A percentile compares a stretch with the other conserved stretches of the same genome.
phyloP scores from a whole-genome alignment of 2,113 vertebrate genomes.

The Saccopteryx leptura region DNA sequence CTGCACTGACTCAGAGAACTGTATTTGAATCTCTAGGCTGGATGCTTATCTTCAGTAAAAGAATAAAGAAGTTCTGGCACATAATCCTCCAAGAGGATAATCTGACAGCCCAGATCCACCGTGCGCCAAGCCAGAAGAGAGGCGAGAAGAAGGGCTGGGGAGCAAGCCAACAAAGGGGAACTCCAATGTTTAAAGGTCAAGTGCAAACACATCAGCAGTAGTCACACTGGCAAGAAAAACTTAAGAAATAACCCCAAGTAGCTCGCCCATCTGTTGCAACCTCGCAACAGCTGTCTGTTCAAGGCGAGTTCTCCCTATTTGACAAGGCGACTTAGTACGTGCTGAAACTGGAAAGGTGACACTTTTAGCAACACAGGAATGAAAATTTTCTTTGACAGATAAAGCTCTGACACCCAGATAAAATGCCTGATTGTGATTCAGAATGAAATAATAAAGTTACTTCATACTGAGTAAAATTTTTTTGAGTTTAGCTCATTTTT shows the following conservation, averaged over 20 bases:
- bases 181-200: not conserved
- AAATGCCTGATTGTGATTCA: conserved; percentile 1
- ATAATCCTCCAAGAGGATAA: not conserved
- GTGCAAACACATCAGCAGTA: not conserved
- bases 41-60: not conserved
- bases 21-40: not conserved
- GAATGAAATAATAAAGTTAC: not conserved
- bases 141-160: not conserved
- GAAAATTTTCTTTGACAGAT: not conserved
- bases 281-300: not conserved
- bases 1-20: not conserved
- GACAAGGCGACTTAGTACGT: not conserved
- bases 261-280: not conserved
- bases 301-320: not conserved
- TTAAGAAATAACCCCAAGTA: not conserved
- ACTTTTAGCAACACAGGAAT: conserved; percentile 14
- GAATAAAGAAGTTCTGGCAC: not conserved
- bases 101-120: not conserved
- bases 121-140: not conserved
- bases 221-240: not conserved
- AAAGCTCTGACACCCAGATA: not conserved
- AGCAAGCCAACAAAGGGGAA: not conserved
- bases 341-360: not conserved
- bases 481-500: not conserved
- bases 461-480: not conserved